phyloP scores from a whole-genome alignment of 2,113 vertebrate species.

The Crotalus tigris region DNA sequence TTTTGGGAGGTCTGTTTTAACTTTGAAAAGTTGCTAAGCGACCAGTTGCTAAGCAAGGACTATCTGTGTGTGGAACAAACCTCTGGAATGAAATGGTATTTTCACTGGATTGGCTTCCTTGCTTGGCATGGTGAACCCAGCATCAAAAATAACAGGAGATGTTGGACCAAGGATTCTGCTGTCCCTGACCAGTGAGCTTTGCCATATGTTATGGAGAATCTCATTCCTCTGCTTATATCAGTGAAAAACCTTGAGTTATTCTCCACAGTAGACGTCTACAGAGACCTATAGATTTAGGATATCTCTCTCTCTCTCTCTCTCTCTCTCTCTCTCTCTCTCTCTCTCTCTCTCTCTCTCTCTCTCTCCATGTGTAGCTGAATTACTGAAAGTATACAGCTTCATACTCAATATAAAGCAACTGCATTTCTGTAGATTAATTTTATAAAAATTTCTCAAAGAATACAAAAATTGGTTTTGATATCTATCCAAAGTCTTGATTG shows the following conservation, averaged over 20 bases:
- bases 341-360: too few species aligned
- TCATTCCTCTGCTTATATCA: neutral
- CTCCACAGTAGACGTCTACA: neutral
- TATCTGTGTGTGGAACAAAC: neutral
- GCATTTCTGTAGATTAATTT: constrained; percentile 57
- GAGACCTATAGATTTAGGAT: neutral
- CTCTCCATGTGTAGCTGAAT: constrained; percentile 10
- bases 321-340: neutral
- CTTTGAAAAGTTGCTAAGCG: neutral
- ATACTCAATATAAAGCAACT: constrained; percentile 54
- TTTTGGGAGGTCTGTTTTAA: neutral
- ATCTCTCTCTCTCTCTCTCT: neutral
- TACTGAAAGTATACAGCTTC: constrained; percentile 30
- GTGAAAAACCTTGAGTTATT: neutral
- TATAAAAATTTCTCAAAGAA: constrained; percentile 64
- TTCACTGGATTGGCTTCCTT: neutral
- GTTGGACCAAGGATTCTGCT: neutral
- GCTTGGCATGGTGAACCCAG: neutral
- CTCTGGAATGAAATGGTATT: neutral
- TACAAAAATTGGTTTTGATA: constrained; percentile 68
- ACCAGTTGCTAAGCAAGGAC: neutral
- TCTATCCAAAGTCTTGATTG: constrained; percentile 67
- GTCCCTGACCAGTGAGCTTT: neutral
- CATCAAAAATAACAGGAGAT: neutral
- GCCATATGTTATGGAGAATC: neutral